Conservation (phyloP, 2,888 invertebrate species). For the Nyleta sp. region DNA sequence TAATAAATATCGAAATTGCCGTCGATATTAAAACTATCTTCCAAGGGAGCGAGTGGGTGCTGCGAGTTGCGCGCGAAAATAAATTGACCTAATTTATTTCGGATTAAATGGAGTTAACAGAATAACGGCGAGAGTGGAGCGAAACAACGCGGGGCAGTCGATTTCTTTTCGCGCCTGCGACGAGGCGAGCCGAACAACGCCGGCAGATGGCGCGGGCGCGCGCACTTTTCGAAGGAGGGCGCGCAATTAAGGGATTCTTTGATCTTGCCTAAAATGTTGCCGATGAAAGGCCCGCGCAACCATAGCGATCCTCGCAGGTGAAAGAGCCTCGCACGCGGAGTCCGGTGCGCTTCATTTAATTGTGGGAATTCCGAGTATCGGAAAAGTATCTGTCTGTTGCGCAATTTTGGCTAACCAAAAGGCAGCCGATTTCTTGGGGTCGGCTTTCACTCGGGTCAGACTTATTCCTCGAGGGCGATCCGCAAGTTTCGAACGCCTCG, state of each 20-base stretch:
- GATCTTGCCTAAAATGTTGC: constrained; percentile 79
- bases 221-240: constrained; percentile 64
- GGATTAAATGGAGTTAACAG: constrained; percentile 35
- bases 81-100: constrained; percentile 44
- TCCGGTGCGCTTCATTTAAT: constrained; percentile 79
- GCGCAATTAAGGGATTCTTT: constrained; percentile 78
- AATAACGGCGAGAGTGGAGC: constrained; percentile 42
- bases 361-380: constrained; percentile 75
- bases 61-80: constrained; percentile 10
- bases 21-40: constrained; percentile 14
- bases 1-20: background rate
- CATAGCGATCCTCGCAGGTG: constrained; percentile 79
- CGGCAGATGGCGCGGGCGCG: constrained; percentile 72
- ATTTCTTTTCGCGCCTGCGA: constrained; percentile 51
- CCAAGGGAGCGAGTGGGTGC: background rate
- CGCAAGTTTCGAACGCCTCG: constrained; percentile 50
- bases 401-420: constrained; percentile 67
- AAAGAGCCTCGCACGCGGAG: constrained; percentile 71
- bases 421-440: constrained; percentile 63
- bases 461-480: constrained; percentile 39
- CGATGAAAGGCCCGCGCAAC: constrained; percentile 78
- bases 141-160: constrained; percentile 46
- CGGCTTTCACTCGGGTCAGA: constrained; percentile 54
- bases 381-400: constrained; percentile 64
- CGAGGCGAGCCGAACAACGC: constrained; percentile 68